Conservation (phyloP, 2,888 invertebrate genomes). For the Euzophera pinguis region DNA sequence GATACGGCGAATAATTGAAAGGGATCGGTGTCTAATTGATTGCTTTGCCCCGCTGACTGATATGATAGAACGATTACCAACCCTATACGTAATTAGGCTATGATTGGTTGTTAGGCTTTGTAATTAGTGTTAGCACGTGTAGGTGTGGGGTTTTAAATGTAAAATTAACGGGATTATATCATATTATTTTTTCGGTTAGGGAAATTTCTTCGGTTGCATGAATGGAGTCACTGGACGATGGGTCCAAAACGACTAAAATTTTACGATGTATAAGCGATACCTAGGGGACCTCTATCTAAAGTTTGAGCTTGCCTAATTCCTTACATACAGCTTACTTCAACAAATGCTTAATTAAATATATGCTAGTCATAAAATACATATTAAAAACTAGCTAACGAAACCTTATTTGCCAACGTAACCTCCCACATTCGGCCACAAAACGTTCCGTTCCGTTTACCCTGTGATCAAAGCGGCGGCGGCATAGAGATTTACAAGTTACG, state of each 20-base stretch:
- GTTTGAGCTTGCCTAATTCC: too few relatives aligned
- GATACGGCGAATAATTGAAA: slow-evolving; percentile 69
- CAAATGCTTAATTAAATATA: too few relatives aligned
- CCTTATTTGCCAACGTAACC: slow-evolving; percentile 31
- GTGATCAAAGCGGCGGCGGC: slow-evolving; percentile 59
- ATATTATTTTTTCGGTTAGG: too few relatives aligned
- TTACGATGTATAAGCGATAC: too few relatives aligned
- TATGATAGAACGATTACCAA: slow-evolving; percentile 65
- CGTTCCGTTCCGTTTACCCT: slow-evolving; percentile 63
- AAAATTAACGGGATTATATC: too few relatives aligned
- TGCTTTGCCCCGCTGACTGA: slow-evolving; percentile 66
- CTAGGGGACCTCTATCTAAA: too few relatives aligned
- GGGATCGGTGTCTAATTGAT: slow-evolving; percentile 72
- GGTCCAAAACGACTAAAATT: too few relatives aligned
- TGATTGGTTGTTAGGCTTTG: slow-evolving; percentile 9
- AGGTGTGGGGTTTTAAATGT: too few relatives aligned
- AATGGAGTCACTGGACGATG: too few relatives aligned
- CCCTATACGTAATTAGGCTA: slow-evolving; percentile 29
- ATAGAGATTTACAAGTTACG: slow-evolving; percentile 72
- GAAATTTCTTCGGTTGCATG: too few relatives aligned
- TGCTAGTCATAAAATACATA: not conserved
- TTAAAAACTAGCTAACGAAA: slow-evolving; percentile 16
- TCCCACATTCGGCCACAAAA: slow-evolving; percentile 65
- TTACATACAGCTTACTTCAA: too few relatives aligned
- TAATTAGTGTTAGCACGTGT: slow-evolving; percentile 2